Evolutionary conservation across 2,797 vertebrate genomes (phyloP).

Genomic region (Babyrousa celebensis): DNA sequence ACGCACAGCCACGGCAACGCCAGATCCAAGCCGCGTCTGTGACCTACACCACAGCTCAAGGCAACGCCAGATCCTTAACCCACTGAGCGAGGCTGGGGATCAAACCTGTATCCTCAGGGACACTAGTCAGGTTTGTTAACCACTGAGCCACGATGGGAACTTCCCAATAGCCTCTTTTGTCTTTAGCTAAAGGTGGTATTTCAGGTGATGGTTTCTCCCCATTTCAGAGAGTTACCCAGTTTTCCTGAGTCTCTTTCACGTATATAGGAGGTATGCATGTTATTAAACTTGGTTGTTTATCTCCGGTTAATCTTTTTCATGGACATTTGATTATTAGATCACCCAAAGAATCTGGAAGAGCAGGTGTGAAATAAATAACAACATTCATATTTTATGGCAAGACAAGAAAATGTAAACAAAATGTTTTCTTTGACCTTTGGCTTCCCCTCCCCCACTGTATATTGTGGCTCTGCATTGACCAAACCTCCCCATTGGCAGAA

Average conservation of each 20-base stretch:
- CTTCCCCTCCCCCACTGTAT: not conserved
- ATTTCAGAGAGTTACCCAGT: not conserved
- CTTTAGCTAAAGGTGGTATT: too few species aligned
- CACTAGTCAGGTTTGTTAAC: too few species aligned
- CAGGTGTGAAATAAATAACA: not conserved
- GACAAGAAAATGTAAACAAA: not conserved
- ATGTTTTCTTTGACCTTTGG: not conserved
- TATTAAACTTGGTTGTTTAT: not conserved
- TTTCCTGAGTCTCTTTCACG: not conserved
- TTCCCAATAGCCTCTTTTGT: too few species aligned
- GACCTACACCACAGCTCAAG: too few species aligned
- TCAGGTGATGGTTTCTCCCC: too few species aligned
- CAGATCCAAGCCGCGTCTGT: too few species aligned
- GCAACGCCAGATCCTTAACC: too few species aligned
- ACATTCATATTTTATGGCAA: not conserved
- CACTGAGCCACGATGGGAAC: too few species aligned
- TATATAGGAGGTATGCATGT: not conserved
- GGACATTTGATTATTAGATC: not conserved
- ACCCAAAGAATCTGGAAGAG: not conserved
- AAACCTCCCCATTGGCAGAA: not conserved
- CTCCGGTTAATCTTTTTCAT: not conserved
- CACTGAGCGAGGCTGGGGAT: too few species aligned
- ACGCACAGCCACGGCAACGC: too few species aligned
- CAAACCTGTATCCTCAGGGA: too few species aligned
- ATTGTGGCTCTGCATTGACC: not conserved